Conservation (phyloP, 1,140 invertebrate species). For the Chironomus tepperi region DNA sequence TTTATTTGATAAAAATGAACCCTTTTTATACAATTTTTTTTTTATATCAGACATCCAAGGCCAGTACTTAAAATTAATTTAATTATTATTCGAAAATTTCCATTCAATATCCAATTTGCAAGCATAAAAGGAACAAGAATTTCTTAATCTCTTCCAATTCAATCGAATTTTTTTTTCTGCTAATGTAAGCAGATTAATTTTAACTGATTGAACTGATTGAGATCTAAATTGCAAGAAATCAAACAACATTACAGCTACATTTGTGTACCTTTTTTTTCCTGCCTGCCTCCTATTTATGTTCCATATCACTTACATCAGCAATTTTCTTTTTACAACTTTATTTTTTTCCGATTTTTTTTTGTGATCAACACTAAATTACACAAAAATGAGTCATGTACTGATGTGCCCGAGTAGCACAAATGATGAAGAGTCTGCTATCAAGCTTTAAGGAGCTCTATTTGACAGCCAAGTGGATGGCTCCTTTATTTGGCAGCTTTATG, state of each 20-base stretch:
- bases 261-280: background rate
- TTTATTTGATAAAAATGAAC: no score
- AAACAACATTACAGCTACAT: conserved; percentile 4
- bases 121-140: background rate
- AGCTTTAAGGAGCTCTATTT: no score
- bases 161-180: no score
- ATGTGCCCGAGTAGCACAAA: no score
- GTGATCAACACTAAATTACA: conserved; percentile 13
- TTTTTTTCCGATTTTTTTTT: background rate
- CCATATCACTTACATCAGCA: background rate
- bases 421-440: no score
- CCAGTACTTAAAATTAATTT: no score
- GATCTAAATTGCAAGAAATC: background rate
- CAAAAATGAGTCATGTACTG: background rate
- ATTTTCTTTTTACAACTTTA: background rate
- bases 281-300: background rate
- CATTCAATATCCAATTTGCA: background rate
- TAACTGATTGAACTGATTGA: background rate
- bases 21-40: no score
- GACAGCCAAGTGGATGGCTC: no score
- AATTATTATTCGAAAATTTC: no score
- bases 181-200: background rate
- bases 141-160: background rate
- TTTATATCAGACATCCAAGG: no score
- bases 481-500: no score